Evolutionary conservation across 2,888 invertebrate species (phyloP), one percentile per base, ranked within the genome.

Genomic region (Lingula anatina): DNA sequence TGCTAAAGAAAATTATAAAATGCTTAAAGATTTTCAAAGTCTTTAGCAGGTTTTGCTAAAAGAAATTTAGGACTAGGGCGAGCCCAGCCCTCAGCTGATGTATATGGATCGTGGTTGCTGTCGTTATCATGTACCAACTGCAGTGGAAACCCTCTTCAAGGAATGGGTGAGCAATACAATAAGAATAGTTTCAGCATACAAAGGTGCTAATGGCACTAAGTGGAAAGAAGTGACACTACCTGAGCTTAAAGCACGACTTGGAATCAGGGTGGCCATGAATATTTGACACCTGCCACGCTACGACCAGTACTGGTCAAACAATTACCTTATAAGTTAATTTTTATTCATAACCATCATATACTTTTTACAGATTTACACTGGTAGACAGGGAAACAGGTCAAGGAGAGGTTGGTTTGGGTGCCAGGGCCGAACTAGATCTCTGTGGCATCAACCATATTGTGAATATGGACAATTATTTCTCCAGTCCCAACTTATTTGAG

Each of bases 381-480:
- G 53, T 4, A 36, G 44, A 25, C n/a, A n/a, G n/a, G 31, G 37
- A 7, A 41, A 36, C n/a, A 15, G 31, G 31, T 31, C 9, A 9
- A 9, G 31, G 9, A 12, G 20, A 1, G 28, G 26, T 46, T 26
- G 50, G 50, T 20, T 46, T 50, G 20, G 44, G 37, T 2, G 15
- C 46, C 18, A 9, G 53, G 7, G 50, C 47, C 3, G 53, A 47
- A 4, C 31, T 27, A 36, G 49, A 53, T 24, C n/a, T 47, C 24
- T 42, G 20, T 21, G 20, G 36, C 35, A 25, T 9, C 38, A 28
- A 15, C 24, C 46, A 18, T 47, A 53, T 35, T 44, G 40, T 50
- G 5, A 50, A 53, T 39, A 26, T 47, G 4, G 50, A 53, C 44
- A 53, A 53, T 47, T 53, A 18, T 42, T 53, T 53, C 27, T 42